These are phyloP conservation scores for Procambarus clarkii DNA, from an alignment of 1,140 invertebrate species.

Conservation along the genomic window DNA sequence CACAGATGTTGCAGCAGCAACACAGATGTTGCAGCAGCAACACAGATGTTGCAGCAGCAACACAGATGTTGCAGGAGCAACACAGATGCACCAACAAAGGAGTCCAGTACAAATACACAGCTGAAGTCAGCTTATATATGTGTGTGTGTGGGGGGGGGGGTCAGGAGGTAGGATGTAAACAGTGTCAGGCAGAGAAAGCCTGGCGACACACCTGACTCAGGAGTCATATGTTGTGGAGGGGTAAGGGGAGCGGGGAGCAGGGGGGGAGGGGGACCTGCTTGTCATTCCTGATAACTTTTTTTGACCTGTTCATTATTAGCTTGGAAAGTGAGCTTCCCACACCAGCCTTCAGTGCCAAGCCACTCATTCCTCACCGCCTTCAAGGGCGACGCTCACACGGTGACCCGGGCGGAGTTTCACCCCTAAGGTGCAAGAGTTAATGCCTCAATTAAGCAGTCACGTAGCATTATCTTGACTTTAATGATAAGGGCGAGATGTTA, in stretches of 20 bases:
- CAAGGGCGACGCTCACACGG: not conserved
- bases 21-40: too few relatives aligned
- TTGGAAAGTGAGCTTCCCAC: conserved; percentile 13
- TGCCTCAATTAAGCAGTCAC: not conserved
- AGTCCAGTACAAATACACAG: not conserved
- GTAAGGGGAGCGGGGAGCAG: not conserved
- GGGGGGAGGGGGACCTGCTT: not conserved
- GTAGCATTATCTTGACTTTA: not conserved
- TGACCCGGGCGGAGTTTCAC: not conserved
- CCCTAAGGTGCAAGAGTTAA: not conserved
- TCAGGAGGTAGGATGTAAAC: not conserved
- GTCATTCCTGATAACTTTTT: not conserved
- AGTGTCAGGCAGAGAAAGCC: not conserved
- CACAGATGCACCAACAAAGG: not conserved
- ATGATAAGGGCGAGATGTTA: not conserved
- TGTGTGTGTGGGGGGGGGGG: not conserved
- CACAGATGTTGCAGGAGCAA: too few relatives aligned
- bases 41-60: too few relatives aligned
- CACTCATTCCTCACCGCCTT: not conserved
- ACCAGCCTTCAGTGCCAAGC: not conserved
- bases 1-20: not conserved
- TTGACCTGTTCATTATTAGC: not conserved
- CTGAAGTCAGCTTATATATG: too few relatives aligned
- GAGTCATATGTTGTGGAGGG: not conserved
- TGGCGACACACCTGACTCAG: too few relatives aligned